A percentile compares a stretch with the other conserved stretches of the same genome.
phyloP scores from a whole-genome alignment of 2,888 invertebrate genomes.

The Yponomeuta plumbellus region DNA sequence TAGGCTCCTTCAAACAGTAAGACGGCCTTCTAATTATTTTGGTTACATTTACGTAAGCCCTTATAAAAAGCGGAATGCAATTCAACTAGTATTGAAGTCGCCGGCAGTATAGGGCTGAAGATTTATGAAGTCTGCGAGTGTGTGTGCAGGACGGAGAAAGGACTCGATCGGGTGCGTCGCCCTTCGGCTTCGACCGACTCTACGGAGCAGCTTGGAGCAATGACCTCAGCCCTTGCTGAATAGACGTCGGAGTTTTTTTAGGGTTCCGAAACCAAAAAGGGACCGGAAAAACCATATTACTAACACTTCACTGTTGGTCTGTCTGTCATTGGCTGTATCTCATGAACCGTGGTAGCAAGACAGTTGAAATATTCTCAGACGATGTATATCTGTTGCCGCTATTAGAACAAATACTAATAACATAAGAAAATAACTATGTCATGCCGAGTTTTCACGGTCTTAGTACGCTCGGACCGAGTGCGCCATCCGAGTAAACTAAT shows the following conservation, averaged over 20 bases:
- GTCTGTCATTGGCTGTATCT: background rate
- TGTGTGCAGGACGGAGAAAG: constrained; percentile 7
- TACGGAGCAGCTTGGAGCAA: constrained; percentile 52
- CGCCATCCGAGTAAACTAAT: too few relatives aligned
- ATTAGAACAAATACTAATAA: background rate
- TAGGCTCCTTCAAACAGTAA: background rate
- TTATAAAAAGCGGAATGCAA: background rate
- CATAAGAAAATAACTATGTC: too few relatives aligned
- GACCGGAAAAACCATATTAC: background rate
- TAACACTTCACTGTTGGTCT: background rate
- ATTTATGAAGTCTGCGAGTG: background rate
- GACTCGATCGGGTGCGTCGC: constrained; percentile 36
- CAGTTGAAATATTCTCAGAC: background rate
- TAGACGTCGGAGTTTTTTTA: constrained; percentile 46
- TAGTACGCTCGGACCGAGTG: too few relatives aligned
- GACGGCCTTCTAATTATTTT: background rate
- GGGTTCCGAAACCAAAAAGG: constrained; percentile 21
- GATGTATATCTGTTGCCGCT: background rate
- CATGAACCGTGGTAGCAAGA: too few relatives aligned
- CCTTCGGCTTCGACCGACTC: constrained; percentile 49
- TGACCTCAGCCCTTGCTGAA: constrained; percentile 64
- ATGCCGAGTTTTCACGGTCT: too few relatives aligned
- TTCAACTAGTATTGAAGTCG: background rate
- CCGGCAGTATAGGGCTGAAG: background rate
- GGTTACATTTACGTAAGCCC: background rate